Base-by-base conservation (phyloP, 2,888 invertebrate genomes). In the Amaurobius ferox region DNA sequence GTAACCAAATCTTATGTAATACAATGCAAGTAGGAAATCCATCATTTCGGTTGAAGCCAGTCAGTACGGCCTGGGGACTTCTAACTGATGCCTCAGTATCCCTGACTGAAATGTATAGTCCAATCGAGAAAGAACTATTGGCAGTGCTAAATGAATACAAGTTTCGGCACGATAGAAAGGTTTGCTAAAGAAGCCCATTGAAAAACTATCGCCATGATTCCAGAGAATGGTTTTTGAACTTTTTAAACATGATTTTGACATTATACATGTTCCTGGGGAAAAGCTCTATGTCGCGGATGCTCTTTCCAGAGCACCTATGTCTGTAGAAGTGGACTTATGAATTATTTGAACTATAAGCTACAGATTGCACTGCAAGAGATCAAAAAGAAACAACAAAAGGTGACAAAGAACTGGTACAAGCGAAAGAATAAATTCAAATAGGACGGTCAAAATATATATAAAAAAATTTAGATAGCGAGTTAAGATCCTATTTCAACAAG, bases 111-210 rank as follows among this genome's bases (percentile, higher is more conserved):
- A 70, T 67, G 13, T 86, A 86, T 35, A 61, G 71, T n/a, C 79
- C 72, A 29, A 79, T 86, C 13, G 86, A 86, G 44, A 85, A 85
- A 28, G 85, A 85, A 29, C 30, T 68, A 3, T 55, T 86, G 44
- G 67, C 66, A 16, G 29, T 86, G 44, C 7, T 68, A 13, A 29
- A 28, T 40, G 77, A 67, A 1, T 66, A 29, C n/a, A 13, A 26
- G 23, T 16, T 13, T 39, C 5, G 61, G 78, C 28, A 62, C n/a
- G 19, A 11, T 79, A 13, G 29, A 62, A 48, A 79, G 72, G 0
- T 29, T 35, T 79, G 28, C 23, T 44, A 26, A 6, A 72, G 23
- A 79, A 79, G 35, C 44, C 71, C 6, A 39, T 79, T 23, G 44
- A 48, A 11, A 40, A 71, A 16, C 28, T 61, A 5, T 72, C 72